Evolutionary conservation across 2,797 vertebrate species (phyloP).

Genomic region (Myotis vivesi): DNA sequence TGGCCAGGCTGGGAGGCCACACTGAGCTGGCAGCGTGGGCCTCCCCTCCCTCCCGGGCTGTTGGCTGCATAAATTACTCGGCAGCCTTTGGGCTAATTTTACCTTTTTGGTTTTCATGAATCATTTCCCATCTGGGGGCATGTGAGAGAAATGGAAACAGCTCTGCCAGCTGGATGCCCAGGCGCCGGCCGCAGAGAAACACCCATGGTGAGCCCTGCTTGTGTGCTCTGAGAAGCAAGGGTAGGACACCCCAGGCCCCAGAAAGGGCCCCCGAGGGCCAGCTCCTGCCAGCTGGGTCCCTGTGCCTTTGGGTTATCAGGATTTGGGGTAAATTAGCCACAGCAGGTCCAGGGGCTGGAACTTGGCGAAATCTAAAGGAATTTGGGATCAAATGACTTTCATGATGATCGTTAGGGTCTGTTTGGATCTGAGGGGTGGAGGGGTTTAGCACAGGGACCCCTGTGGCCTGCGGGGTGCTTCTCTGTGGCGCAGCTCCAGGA

Average conservation of each 20-base stretch:
- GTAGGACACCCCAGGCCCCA: neutral
- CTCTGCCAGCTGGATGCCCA: constrained; percentile 76
- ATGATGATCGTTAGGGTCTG: neutral
- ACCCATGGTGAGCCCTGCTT: neutral
- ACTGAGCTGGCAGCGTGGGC: constrained; percentile 64
- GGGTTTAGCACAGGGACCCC: neutral
- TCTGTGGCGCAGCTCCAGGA: neutral
- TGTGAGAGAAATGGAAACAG: constrained; percentile 78
- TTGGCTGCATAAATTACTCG: constrained; percentile 79
- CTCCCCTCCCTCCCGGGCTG: constrained; percentile 51
- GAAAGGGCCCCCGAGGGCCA: neutral
- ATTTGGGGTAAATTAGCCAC: neutral
- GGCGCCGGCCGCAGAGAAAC: constrained; percentile 63
- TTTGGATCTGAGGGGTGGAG: neutral
- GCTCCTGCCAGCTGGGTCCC: neutral
- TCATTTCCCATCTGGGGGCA: constrained; percentile 84
- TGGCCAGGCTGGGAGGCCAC: constrained; percentile 77
- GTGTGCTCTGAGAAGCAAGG: neutral
- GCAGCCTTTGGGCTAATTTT: constrained; percentile 85
- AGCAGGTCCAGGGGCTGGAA: neutral
- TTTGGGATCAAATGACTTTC: neutral
- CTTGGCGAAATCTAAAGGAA: neutral
- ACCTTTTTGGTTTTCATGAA: constrained; percentile 86
- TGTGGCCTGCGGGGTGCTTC: neutral
- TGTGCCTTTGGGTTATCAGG: neutral